Conservation (phyloP, 2,113 vertebrate genomes). For the Diphyllodes magnificus region DNA sequence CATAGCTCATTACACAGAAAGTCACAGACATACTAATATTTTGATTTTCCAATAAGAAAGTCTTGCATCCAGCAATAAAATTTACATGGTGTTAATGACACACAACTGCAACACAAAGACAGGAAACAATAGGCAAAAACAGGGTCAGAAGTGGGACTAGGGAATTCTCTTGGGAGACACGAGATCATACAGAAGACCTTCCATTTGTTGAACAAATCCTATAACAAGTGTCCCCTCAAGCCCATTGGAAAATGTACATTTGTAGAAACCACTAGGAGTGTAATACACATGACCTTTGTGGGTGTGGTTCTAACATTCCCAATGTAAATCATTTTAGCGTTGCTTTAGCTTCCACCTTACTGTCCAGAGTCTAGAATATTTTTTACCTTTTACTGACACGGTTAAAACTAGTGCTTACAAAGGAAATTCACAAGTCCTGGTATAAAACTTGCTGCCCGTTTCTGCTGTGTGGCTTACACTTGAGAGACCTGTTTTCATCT, state of each 20-base stretch:
- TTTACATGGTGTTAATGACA: neutral
- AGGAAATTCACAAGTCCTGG: neutral
- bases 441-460: neutral
- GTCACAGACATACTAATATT: neutral
- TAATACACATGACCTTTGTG: neutral
- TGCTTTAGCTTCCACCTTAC: neutral
- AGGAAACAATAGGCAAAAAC: neutral
- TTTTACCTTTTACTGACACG: neutral
- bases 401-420: neutral
- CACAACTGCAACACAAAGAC: neutral
- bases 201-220: neutral
- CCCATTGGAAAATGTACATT: neutral
- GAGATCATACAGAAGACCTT: neutral
- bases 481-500: neutral
- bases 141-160: neutral
- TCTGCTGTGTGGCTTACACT: neutral
- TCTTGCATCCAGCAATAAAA: neutral
- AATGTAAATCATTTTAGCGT: neutral
- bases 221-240: neutral
- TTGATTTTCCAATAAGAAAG: neutral
- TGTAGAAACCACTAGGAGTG: neutral
- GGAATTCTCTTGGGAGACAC: neutral
- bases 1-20: neutral
- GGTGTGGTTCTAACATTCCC: neutral
- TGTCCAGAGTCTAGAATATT: neutral